A percentile compares a stretch with the other conserved stretches of the same genome.
Conservation (phyloP, 2,797 vertebrate species). For the Orientallactaga sibirica region DNA sequence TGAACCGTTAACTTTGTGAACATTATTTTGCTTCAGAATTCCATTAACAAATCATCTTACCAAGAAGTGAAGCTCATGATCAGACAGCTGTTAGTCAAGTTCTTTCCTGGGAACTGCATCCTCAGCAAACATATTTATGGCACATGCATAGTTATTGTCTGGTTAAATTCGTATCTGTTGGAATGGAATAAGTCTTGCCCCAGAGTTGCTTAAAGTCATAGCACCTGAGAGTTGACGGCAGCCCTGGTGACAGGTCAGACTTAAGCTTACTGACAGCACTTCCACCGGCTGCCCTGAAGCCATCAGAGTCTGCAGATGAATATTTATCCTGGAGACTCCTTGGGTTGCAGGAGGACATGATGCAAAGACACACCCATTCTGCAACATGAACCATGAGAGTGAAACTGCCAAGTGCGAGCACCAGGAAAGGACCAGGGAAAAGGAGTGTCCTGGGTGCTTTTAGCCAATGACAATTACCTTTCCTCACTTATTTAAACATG, state of each 20-base stretch:
- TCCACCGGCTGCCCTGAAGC: background rate
- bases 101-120: constrained; percentile 81
- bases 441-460: background rate
- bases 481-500: background rate
- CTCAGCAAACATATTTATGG: constrained; percentile 81
- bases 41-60: constrained; percentile 67
- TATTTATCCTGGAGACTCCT: background rate
- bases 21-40: constrained; percentile 59
- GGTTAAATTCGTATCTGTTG: constrained; percentile 78
- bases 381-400: background rate
- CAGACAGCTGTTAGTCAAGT: constrained; percentile 73
- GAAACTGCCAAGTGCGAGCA: background rate
- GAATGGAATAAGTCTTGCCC: constrained; percentile 74
- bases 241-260: background rate
- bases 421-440: background rate
- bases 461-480: background rate
- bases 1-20: constrained; percentile 31
- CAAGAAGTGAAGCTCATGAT: constrained; percentile 33
- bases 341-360: background rate
- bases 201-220: constrained; percentile 43
- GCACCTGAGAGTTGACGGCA: background rate
- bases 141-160: constrained; percentile 78
- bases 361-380: background rate
- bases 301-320: fast-evolving
- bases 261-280: background rate